Percentiles rank a stretch among this genome's conserved stretches.
These are phyloP conservation scores for Accipiter virgatus DNA, from an alignment of 2,113 vertebrate species.

Conservation along the genomic window DNA sequence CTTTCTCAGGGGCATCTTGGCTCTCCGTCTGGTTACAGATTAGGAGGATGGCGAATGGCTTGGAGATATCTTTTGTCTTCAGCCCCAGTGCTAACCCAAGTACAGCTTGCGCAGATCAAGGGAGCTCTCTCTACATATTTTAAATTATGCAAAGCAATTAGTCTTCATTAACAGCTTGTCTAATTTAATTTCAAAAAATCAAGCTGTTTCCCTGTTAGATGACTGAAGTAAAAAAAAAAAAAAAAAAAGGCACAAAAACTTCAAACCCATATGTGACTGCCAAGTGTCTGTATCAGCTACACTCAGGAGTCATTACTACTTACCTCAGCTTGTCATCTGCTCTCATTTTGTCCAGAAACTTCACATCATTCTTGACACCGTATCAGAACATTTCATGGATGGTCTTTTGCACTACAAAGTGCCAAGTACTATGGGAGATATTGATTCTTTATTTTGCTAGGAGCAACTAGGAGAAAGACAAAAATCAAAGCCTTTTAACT, in stretches of 20 bases:
- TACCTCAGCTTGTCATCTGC: background rate
- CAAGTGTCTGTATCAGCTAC: background rate
- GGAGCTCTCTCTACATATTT: background rate
- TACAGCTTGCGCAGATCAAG: background rate
- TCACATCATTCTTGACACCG: background rate
- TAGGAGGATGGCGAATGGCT: background rate
- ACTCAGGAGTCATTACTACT: background rate
- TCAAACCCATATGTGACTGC: background rate
- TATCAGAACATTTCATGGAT: background rate
- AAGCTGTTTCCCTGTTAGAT: background rate
- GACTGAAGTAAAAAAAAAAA: background rate
- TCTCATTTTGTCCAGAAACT: slow-evolving; percentile 20
- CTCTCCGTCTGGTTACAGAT: background rate
- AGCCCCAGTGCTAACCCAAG: background rate
- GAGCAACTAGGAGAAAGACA: background rate
- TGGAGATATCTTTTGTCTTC: background rate
- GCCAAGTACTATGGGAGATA: background rate
- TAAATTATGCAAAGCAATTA: slow-evolving; percentile 41
- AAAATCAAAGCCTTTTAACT: slow-evolving; percentile 23
- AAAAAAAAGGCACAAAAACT: background rate
- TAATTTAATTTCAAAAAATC: slow-evolving; percentile 40
- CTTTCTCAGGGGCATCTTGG: background rate
- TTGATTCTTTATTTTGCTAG: background rate
- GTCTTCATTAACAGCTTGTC: slow-evolving; percentile 39
- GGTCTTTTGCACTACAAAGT: background rate